These are phyloP conservation scores for Cryptotermes secundus DNA, from an alignment of 1,140 invertebrate genomes.

Conservation along the genomic window DNA sequence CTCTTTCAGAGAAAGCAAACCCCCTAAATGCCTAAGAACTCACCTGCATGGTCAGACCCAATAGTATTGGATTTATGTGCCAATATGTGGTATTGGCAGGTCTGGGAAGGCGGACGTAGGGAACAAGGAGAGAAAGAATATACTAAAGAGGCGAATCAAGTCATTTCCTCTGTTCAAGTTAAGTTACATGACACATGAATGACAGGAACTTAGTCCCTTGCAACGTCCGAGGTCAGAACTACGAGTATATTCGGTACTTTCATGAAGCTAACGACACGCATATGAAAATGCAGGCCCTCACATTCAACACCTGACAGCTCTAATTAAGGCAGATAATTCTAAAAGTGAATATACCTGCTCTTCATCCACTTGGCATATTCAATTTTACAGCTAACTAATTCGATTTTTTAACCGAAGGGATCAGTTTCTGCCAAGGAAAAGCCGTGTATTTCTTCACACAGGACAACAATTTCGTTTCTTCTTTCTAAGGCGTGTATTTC, in stretches of 20 bases:
- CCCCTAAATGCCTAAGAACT: not conserved
- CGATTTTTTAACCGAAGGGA: too few relatives aligned
- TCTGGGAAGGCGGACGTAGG: not conserved
- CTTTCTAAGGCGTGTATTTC: too few relatives aligned
- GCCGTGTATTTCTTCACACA: too few relatives aligned
- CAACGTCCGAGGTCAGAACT: not conserved
- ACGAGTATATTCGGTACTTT: not conserved
- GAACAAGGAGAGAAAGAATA: not conserved
- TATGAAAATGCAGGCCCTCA: too few relatives aligned
- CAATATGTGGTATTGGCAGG: not conserved
- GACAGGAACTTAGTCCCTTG: not conserved
- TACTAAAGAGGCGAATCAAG: not conserved
- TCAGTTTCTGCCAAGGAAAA: too few relatives aligned
- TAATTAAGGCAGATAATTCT: too few relatives aligned
- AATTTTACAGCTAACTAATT: too few relatives aligned
- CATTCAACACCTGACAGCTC: too few relatives aligned
- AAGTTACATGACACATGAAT: not conserved
- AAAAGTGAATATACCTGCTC: too few relatives aligned
- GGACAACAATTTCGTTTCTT: too few relatives aligned
- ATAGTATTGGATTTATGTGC: not conserved
- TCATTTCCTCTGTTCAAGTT: not conserved
- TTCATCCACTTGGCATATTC: too few relatives aligned
- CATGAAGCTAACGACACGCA: too few relatives aligned
- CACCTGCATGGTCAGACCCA: not conserved
- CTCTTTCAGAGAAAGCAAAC: not conserved